These are phyloP conservation scores for Helogale parvula DNA, from an alignment of 2,113 vertebrate genomes.

Conservation along the genomic window DNA sequence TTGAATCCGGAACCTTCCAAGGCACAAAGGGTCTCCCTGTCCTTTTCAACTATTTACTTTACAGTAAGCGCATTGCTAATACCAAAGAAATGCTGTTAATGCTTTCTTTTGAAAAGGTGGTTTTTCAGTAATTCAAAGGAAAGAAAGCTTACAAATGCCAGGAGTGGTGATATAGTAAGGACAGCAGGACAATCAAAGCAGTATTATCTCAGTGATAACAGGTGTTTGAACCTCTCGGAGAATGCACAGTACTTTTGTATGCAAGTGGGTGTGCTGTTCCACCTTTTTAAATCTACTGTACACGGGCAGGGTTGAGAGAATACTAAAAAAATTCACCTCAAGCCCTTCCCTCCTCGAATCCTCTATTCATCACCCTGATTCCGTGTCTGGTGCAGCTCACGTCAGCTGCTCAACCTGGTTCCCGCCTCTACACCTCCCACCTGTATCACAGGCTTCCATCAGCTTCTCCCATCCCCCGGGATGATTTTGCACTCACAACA, in stretches of 20 bases:
- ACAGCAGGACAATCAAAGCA: neutral
- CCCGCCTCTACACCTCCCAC: neutral
- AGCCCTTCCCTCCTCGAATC: neutral
- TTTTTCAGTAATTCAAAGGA: slow-evolving; percentile 62
- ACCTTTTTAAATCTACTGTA: slow-evolving; percentile 16
- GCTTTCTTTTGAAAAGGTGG: slow-evolving; percentile 42
- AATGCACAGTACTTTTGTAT: neutral
- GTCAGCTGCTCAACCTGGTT: neutral
- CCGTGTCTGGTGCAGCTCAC: neutral
- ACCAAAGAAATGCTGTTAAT: slow-evolving; percentile 39
- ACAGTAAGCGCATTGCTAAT: neutral
- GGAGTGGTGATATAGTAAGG: neutral
- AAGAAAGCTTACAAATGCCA: neutral
- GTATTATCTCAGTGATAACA: neutral
- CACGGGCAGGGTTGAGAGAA: neutral
- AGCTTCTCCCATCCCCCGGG: neutral
- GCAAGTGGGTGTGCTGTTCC: neutral
- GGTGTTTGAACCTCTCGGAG: neutral
- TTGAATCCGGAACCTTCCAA: neutral
- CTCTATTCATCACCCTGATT: neutral
- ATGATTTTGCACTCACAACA: neutral
- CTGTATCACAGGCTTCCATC: neutral
- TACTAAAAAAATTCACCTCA: neutral
- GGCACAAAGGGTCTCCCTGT: neutral
- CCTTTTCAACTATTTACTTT: neutral